Evolutionary conservation across 2,888 invertebrate species (phyloP), one percentile per base, ranked within the genome.

Genomic region (Brachyptera risi): DNA sequence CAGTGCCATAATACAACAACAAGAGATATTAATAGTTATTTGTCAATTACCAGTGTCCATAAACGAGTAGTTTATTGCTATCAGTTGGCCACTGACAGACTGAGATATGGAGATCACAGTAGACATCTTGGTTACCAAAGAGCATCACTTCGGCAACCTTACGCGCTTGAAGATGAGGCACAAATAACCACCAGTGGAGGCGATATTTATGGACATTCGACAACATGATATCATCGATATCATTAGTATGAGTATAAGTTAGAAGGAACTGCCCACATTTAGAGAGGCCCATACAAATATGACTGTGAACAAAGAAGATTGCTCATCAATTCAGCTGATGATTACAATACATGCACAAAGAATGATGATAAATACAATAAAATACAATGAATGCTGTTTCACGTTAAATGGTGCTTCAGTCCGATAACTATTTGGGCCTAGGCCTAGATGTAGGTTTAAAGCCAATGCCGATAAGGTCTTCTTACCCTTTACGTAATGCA

Each of bases 211-310:
- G 75, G 77, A 81, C 72, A 79, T 81, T 57, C n/a, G 54, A 63
- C 26, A 65, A 61, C 11, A 61, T 50, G 26, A 61, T 61, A 11
- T 59, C 63, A 31, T 65, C 65, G 37, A 61, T 27, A 65, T 76
- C 79, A 66, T 80, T 79, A 65, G 78, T 78, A 71, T 83, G 84
- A 1, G 90, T 92, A 75, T 94, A 96, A 65, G 95, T 95, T 68
- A 96, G 79, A 66, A 96, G 83, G 78, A 88, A 96, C 76, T 92
- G 90, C 13, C 96, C 95, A 74, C 95, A 95, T 69, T 92, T 88
- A n/a, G 93, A 92, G 72, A 96, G 88, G 5, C 96, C 96, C 87
- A 96, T 91, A 73, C 93, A 92, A 66, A 95, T 86, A 74, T 96
- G 94, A 67, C 93, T 92, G 68, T 19, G 77, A 76, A 56, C 65